These are phyloP conservation scores for Drosophila varians DNA, from an alignment of 1,140 invertebrate genomes.

Conservation along the genomic window DNA sequence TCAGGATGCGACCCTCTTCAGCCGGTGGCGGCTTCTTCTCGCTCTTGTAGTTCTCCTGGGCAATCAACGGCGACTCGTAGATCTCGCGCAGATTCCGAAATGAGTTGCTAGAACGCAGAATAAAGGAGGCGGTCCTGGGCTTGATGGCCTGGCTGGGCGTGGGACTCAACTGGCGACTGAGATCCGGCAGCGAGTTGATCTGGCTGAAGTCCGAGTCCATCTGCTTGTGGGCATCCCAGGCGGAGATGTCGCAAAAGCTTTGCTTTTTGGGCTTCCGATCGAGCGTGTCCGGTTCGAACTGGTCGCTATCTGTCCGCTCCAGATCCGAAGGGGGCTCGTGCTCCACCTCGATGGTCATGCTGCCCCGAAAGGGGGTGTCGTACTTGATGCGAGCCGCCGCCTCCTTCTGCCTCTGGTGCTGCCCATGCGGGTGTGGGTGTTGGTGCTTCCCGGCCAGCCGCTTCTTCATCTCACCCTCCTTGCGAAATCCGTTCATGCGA, in stretches of 20 bases:
- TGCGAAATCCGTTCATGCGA: conserved; percentile 72
- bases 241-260: conserved; percentile 82
- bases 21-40: conserved; percentile 38
- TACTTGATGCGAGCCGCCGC: conserved; percentile 79
- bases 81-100: conserved; percentile 87
- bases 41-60: conserved; percentile 66
- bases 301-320: conserved; percentile 85
- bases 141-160: conserved; percentile 22
- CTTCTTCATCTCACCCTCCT: conserved; percentile 76
- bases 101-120: conserved; percentile 67
- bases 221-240: conserved; percentile 76
- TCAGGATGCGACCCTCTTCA: conserved; percentile 86
- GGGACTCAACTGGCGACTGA: conserved; percentile 38
- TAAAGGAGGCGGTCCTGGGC: conserved; percentile 61
- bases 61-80: conserved; percentile 86
- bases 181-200: conserved; percentile 81
- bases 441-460: conserved; percentile 53
- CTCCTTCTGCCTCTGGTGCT: conserved; percentile 66
- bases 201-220: conserved; percentile 86
- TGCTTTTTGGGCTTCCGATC: conserved; percentile 90
- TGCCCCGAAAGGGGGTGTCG: conserved; percentile 82
- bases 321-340: conserved; percentile 79
- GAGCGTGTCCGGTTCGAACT: conserved; percentile 92
- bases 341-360: conserved; percentile 89
- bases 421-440: conserved; percentile 26